Base-by-base conservation (phyloP, 2,888 invertebrate genomes). In the Callyntrura sp. region DNA sequence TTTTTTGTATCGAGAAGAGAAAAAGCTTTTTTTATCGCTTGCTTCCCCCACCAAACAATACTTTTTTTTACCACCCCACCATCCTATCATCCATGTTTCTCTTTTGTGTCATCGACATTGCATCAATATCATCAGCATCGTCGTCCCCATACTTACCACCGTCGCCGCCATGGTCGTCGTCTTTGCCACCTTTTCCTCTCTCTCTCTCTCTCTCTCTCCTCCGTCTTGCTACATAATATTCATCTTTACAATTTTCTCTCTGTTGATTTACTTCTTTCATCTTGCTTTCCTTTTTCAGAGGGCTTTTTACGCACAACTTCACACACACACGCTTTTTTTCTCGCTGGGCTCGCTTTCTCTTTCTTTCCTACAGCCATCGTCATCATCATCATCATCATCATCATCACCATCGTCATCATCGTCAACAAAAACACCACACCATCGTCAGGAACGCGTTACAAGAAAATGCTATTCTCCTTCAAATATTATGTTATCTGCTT, bases 401-500 rank as follows among this genome's bases (percentile, higher is more conserved):
- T 62, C 78, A 6, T 48, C 20, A 62, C 23, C 62, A 62, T 65
- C 60, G 20, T 28, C 35, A 35, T 76, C 70, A 12, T 62, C 28
- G 35, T 68, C 68, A 35, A 11, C 28, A 35, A 11, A 28, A 48
- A 23, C 76, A 17, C 76, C 78, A 6, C 20, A 62, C 23, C 62
- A 62, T 65, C 60, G 20, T 28, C 35, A 35, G 35, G 35, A 35
- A 35, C 35, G 35, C 35, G 35, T n/a, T 76, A 65, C 62, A 85
- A 25, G 65, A 43, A 76, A 73, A 85, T 76, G 57, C 85, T 70
- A 84, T 84, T 84, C 51, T 76, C 76, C 76, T 57, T 76, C 35
- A 62, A n/a, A 51, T 48, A 76, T 35, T 68, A 35, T 68, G 28
- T 68, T 35, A 5, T 28, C 81, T 43, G 81, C 43, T 28, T 35